Conservation (phyloP, 2,113 vertebrate species). For the Progne subis region DNA sequence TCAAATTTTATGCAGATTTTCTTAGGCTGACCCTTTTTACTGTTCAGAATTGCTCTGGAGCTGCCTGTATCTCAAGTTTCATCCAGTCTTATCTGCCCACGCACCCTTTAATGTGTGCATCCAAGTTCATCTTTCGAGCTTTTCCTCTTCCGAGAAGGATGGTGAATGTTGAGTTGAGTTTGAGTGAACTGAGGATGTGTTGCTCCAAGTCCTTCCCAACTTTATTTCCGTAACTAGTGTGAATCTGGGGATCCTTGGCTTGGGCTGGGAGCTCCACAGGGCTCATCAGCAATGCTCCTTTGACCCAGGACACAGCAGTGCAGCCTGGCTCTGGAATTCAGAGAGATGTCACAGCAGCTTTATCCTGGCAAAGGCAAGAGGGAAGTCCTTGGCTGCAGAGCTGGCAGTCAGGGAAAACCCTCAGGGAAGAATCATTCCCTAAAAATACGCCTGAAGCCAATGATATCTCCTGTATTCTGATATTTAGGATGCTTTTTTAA, state of each 20-base stretch:
- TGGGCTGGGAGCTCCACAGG: background rate
- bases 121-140: background rate
- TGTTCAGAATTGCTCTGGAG: background rate
- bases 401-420: background rate
- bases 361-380: background rate
- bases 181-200: background rate
- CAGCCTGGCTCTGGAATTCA: background rate
- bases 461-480: background rate
- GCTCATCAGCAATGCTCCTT: fast-evolving
- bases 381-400: background rate
- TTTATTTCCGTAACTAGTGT: background rate
- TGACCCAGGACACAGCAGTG: fast-evolving
- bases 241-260: background rate
- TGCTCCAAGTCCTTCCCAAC: fast-evolving
- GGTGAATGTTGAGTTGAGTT: background rate
- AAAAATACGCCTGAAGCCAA: background rate
- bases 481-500: background rate
- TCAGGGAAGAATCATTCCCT: background rate
- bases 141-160: background rate
- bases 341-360: background rate
- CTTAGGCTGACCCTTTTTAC: background rate
- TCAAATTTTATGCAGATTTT: background rate
- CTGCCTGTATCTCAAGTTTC: background rate
- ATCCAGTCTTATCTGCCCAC: background rate
- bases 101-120: background rate